Evolutionary conservation across 2,797 vertebrate genomes (phyloP), one percentile per base, ranked within the genome.

Genomic region (Sardinella longiceps): DNA sequence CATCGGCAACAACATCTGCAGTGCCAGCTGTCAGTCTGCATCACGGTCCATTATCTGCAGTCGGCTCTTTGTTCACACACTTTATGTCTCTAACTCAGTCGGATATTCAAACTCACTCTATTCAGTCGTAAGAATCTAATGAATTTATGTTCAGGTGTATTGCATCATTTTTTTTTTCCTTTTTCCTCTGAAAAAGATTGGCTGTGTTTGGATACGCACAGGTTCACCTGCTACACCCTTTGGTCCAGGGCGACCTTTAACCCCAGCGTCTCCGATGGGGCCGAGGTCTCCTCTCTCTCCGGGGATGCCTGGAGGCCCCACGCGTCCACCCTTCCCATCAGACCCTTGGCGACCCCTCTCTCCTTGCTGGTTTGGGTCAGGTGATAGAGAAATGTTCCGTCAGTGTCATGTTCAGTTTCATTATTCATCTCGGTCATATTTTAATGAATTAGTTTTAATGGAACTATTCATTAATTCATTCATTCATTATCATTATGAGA

Each of bases 301-400:
- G 0, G 96, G 95, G 85, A 95, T n/a, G 25, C 96, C 96, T 0
- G 95, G 94, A 0, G 94, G 87, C 45, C 95, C 96, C 23, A 91
- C 87, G 0, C 92, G 93, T 9, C 96, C 96, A 0, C 88, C 30
- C 46, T 80, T 25, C 0, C 96, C 96, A 7, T 12, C 45, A 20
- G 85, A 87, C 7, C 95, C 96, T 0, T 81, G 9, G 1, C 85
- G 80, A 0, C 96, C 95, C 85, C 92, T 92, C 5, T 89, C 90
- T 48, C 95, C 95, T 80, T 77, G 92, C 96, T 96, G 85, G 30
- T 30, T 74, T 30, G 30, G 66, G 66, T 74, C 12, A 70, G 33
- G 81, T 11, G 33, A 25, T 5, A 20, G 50, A 63, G 15, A 83
- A 63, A 83, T 28, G 23, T 20, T 30, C 10, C 30, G 46, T 10